Evolutionary conservation across 1,140 invertebrate genomes (phyloP).

Genomic region (Tetranychus cinnabarinus): DNA sequence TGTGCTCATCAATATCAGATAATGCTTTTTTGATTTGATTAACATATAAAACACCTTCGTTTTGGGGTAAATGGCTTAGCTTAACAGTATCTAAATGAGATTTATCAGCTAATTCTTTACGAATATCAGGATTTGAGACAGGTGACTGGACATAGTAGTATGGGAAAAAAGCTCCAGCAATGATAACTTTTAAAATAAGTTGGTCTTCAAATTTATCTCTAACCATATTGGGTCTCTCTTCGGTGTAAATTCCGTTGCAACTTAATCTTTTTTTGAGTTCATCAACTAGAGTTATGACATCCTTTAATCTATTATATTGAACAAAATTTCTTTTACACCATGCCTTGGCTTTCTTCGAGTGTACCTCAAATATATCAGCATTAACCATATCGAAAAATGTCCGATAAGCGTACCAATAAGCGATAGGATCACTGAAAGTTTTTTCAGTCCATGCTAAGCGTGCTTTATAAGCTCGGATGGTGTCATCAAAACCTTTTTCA

Average conservation of each 20-base stretch:
- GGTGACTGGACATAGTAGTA: slow-evolving; percentile 48
- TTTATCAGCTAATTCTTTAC: slow-evolving; percentile 35
- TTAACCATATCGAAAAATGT: neutral
- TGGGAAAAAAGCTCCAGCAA: slow-evolving; percentile 69
- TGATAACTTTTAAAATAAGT: slow-evolving; percentile 30
- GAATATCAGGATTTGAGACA: slow-evolving; percentile 33
- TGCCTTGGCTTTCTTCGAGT: neutral
- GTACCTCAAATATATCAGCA: neutral
- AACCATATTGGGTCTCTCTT: neutral
- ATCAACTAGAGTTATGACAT: slow-evolving; percentile 39
- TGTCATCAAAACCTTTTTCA: neutral
- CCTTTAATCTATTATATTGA: slow-evolving; percentile 40
- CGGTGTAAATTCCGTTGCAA: slow-evolving; percentile 17
- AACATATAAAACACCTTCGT: slow-evolving; percentile 43
- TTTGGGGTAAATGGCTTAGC: slow-evolving; percentile 30
- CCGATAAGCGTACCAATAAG: slow-evolving; percentile 51
- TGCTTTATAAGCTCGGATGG: slow-evolving; percentile 10
- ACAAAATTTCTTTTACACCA: slow-evolving; percentile 51
- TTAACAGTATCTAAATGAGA: slow-evolving; percentile 50
- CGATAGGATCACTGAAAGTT: slow-evolving; percentile 59
- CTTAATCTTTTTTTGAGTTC: slow-evolving; percentile 38
- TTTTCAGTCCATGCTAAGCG: slow-evolving; percentile 54
- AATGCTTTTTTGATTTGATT: slow-evolving; percentile 20
- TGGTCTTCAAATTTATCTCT: slow-evolving; percentile 4
- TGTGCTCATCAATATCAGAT: slow-evolving; percentile 15